Evolutionary conservation across 2,797 vertebrate genomes (phyloP).

Genomic region (Sebastes elongatus): DNA sequence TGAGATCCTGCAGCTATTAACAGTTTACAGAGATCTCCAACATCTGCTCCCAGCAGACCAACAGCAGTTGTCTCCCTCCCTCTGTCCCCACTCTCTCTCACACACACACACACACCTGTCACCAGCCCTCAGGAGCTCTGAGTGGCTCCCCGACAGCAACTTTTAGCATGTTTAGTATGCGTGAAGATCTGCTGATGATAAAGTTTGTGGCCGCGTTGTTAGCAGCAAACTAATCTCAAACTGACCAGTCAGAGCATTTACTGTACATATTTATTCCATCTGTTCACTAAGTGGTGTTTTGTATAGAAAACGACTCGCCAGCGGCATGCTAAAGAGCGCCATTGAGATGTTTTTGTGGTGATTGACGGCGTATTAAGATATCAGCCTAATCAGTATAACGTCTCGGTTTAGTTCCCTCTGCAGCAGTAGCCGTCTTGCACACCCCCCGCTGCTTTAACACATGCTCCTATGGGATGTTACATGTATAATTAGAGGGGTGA

Average conservation of each 20-base stretch:
- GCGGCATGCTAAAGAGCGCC: background rate
- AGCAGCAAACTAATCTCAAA: constrained; percentile 21
- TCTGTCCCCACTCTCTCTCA: constrained; percentile 58
- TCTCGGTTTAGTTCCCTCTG: background rate
- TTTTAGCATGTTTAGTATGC: constrained; percentile 25
- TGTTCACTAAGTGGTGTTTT: background rate
- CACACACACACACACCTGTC: constrained; percentile 65
- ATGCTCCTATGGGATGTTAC: background rate
- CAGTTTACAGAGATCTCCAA: constrained; percentile 82
- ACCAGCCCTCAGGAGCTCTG: constrained; percentile 56
- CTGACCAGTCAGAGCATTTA: background rate
- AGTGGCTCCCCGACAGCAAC: constrained; percentile 31
- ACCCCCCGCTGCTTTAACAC: background rate
- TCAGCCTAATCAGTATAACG: background rate
- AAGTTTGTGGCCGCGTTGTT: background rate
- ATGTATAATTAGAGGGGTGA: constrained; percentile 5
- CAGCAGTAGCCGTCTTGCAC: background rate
- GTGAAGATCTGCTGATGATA: constrained; percentile 13
- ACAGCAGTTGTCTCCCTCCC: constrained; percentile 76
- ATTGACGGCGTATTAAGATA: background rate
- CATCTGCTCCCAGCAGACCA: constrained; percentile 82
- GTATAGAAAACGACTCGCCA: background rate
- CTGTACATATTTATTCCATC: constrained; percentile 9
- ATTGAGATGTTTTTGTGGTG: background rate
- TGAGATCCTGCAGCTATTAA: constrained; percentile 81